Base-by-base conservation (phyloP, 2,797 vertebrate species). In the Gephyroberyx darwinii region DNA sequence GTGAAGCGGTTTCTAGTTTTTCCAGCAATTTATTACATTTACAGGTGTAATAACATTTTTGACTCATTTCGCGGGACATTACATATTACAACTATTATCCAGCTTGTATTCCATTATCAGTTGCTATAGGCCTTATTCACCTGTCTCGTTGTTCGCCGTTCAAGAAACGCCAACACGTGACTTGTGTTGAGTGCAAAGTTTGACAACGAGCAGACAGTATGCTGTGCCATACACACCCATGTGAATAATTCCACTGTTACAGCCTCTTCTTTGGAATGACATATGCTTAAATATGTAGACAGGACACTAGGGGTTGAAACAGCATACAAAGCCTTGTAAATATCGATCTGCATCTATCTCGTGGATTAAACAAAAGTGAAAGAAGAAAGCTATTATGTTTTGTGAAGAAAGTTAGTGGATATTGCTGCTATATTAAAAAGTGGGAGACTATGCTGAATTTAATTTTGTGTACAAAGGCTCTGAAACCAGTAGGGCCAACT, bases 251-350 rank as follows among this genome's bases (percentile, higher is more conserved):
- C 50, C 41, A 43, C 53, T 70, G 58, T 69, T 73, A 67, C 37
- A 62, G 61, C 48, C 54, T 1, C 1, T 72, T 58, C n/a, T 65
- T n/a, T 22, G 51, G 37, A 75, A 79, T 73, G 67, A 82, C 82
- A 65, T 81, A 50, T 64, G 68, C 56, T 61, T 53, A 67, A 51
- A 51, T 47, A 20, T 80, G 59, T 86, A 59, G 54, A 81, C 47
- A 64, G 62, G 52, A 68, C n/a, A 30, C 57, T 60, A 31, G 51
- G 47, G 71, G 53, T 66, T 74, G 61, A 66, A 48, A 41, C 55
- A 50, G 65, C 75, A 30, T 69, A 26, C 65, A 64, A 30, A 82
- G 56, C 50, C 56, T 71, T 89, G 88, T 88, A 90, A 84, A 88
- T 91, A 85, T 26, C 26, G 2, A 26, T 83, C 69, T 81, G 56